These are phyloP conservation scores for Poeciliopsis gracilis DNA, from an alignment of 2,797 vertebrate species.

Conservation along the genomic window DNA sequence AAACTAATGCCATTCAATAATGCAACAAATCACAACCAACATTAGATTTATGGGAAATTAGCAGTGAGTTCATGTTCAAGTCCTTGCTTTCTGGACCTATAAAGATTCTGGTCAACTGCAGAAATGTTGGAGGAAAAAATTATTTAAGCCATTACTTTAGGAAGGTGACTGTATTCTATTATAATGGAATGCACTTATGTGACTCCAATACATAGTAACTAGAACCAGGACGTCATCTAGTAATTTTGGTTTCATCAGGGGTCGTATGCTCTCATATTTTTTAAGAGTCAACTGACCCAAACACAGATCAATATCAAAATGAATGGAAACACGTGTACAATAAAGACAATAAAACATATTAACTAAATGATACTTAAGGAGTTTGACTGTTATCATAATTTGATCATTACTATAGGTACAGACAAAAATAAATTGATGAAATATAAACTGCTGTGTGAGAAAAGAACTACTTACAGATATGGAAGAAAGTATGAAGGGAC, in stretches of 20 bases:
- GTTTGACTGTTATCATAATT: neutral
- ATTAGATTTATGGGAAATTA: neutral
- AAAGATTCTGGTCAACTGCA: neutral
- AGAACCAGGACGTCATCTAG: neutral
- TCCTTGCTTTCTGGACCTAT: neutral
- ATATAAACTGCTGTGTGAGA: neutral
- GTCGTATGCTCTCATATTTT: neutral
- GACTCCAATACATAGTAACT: neutral
- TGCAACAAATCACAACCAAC: constrained; percentile 13
- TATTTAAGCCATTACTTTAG: too few species aligned
- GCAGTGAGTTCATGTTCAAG: neutral
- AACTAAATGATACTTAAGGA: neutral
- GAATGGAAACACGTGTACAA: neutral
- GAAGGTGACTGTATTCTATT: neutral
- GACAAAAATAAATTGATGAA: neutral
- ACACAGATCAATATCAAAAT: neutral
- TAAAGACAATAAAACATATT: neutral
- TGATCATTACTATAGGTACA: neutral
- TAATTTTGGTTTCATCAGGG: neutral
- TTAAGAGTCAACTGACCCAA: neutral
- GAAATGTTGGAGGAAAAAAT: neutral
- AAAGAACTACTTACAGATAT: neutral
- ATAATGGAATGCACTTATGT: neutral
- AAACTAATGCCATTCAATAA: constrained; percentile 3
- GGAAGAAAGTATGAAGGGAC: neutral